Evolutionary conservation across 2,113 vertebrate species (phyloP), one percentile per base, ranked within the genome.

Genomic region (Catharus fuscescens): DNA sequence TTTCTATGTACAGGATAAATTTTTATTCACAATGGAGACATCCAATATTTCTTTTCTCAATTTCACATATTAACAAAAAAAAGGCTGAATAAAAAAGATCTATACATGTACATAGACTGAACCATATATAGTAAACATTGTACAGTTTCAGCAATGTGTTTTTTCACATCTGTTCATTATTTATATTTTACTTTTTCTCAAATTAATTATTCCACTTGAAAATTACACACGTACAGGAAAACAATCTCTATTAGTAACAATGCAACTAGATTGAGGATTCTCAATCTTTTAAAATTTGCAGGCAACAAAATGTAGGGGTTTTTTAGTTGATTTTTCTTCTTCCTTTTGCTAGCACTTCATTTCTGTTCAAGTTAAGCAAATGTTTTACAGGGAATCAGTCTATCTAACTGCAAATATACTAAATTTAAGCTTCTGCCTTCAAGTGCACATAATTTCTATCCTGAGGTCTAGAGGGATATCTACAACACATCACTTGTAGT

Each of bases 241-340:
- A 45, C 3, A 44, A 44, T 70, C 31, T 57, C 28, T 73, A 20
- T 61, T 78, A 57, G 5, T 40, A 52, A 34, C 10, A 65, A 23
- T 25, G 2, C 2, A 36, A 60, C 12, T 72, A 64, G n/a, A 62
- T 7, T 57, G 8, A 77, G 4, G 6, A 34, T 10, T 45, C 13
- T 36, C 21, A 18, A 16, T 52, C 0, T 45, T 26, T 72, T 72
- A n/a, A 42, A 67, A 38, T 42, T 61, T 34, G n/a, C 36, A 38
- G 21, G 3, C 5, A 57, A 61, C 7, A 47, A 28, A 40, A 34
- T 3, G 0, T 31, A 25, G 8, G 2, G 2, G 9, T n/a, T 15
- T 56, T 12, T 56, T 38, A 18, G 19, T 3, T 52, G 32, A 31
- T 32, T 44, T 82, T 71, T 78, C 4, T 5, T 59, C 5, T 66